A percentile compares a stretch with the other conserved stretches of the same genome.
Evolutionary conservation across 2,888 invertebrate genomes (phyloP).

Genomic region (Geophilus truncorum): DNA sequence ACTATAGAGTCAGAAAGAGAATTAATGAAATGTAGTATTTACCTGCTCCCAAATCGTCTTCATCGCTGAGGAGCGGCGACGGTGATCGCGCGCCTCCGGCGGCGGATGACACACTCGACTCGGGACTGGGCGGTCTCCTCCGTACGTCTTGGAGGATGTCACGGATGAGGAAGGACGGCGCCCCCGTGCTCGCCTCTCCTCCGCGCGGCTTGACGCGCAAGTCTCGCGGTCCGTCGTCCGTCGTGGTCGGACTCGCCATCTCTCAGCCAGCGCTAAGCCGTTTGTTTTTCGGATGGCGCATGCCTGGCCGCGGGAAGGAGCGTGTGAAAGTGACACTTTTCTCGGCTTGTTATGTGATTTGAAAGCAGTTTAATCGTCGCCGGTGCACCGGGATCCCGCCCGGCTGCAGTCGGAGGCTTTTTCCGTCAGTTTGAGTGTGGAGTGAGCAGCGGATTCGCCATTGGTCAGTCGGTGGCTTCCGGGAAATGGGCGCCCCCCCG

Average conservation of each 20-base stretch:
- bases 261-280: slow-evolving; percentile 16
- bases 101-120: slow-evolving; percentile 10
- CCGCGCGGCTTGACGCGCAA: slow-evolving; percentile 24
- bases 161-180: slow-evolving; percentile 12
- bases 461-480: slow-evolving; percentile 13
- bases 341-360: not conserved
- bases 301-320: not conserved
- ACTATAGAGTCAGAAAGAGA: not conserved
- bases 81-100: slow-evolving; percentile 14
- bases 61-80: not conserved
- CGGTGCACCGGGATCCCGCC: slow-evolving; percentile 16
- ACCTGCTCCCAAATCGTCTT: not conserved
- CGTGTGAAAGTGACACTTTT: slow-evolving; percentile 3
- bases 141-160: slow-evolving; percentile 25
- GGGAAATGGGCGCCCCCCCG: slow-evolving; percentile 21
- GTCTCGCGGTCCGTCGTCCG: slow-evolving; percentile 17
- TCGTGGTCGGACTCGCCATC: slow-evolving; percentile 8
- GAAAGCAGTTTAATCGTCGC: slow-evolving; percentile 13
- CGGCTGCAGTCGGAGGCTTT: slow-evolving; percentile 27
- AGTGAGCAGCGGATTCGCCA: not conserved
- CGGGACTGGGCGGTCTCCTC: slow-evolving; percentile 1
- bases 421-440: slow-evolving; percentile 17
- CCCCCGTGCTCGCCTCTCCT: slow-evolving; percentile 3
- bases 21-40: not conserved
- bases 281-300: not conserved